phyloP scores from a whole-genome alignment of 1,140 invertebrate species.

The Macrocentrus cingulum region DNA sequence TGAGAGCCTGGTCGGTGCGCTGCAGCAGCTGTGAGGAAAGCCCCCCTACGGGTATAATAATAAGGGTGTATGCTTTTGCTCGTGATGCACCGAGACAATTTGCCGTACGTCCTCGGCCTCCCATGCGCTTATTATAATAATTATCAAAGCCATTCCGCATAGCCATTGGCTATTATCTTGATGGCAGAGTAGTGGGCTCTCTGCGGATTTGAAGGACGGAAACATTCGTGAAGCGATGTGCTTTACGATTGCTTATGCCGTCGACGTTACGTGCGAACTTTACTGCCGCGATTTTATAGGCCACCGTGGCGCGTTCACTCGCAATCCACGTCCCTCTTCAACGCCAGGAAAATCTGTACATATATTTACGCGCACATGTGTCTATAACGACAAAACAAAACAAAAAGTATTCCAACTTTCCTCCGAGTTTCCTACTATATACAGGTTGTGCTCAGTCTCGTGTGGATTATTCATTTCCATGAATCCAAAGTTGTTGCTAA shows the following conservation, averaged over 20 bases:
- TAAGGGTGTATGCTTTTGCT: neutral
- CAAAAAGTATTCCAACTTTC: neutral
- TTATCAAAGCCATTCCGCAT: constrained; percentile 46
- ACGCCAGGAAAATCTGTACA: neutral
- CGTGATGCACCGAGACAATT: neutral
- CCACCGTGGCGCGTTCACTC: constrained; percentile 21
- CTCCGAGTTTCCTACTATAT: neutral
- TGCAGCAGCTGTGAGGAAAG: constrained; percentile 16
- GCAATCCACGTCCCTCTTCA: neutral
- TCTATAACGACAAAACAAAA: constrained; percentile 8
- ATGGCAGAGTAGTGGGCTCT: constrained; percentile 5
- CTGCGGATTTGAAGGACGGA: constrained; percentile 1
- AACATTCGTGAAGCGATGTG: neutral
- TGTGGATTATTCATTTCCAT: constrained; percentile 6
- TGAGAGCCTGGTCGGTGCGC: constrained; percentile 41
- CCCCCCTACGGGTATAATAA: constrained; percentile 21
- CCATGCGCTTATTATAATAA: constrained; percentile 48
- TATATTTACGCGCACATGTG: too few species aligned
- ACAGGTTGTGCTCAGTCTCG: neutral
- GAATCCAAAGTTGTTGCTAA: constrained; percentile 12
- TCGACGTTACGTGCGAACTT: constrained; percentile 25
- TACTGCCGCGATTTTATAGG: constrained; percentile 30
- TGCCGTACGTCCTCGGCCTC: constrained; percentile 22
- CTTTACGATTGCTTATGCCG: constrained; percentile 13
- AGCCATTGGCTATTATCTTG: constrained; percentile 42